phyloP scores from a whole-genome alignment of 2,113 vertebrate genomes.

The Spea bombifrons region DNA sequence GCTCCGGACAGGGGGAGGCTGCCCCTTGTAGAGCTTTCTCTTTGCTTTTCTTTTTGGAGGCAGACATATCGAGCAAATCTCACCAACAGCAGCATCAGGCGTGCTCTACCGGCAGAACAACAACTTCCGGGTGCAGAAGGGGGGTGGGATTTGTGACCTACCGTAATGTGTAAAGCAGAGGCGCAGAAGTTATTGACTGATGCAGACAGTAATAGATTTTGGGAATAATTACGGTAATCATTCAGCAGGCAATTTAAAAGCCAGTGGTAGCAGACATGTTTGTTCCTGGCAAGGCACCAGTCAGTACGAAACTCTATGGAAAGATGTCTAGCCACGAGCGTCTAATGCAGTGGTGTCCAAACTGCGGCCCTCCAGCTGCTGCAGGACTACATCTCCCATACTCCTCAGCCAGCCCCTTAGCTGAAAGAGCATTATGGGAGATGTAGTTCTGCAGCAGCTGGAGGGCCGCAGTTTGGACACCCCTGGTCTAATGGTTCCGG shows the following conservation, averaged over 20 bases:
- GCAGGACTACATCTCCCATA: no score
- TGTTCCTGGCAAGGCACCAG: not conserved
- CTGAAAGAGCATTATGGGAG: no score
- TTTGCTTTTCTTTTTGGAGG: constrained; percentile 32
- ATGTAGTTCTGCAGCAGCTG: no score
- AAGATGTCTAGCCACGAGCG: no score
- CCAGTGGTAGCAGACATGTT: not conserved
- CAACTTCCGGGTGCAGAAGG: constrained; percentile 10
- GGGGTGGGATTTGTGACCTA: not conserved
- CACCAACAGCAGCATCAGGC: constrained; percentile 6
- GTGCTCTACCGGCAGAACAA: constrained; percentile 38
- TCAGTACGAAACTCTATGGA: no score
- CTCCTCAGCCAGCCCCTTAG: no score
- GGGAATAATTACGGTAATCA: not conserved
- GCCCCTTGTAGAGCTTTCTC: constrained; percentile 1
- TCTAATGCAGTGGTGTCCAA: no score
- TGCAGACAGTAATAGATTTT: not conserved
- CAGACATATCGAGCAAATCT: constrained; percentile 19
- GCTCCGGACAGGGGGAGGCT: not conserved
- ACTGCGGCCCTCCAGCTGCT: no score
- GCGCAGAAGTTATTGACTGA: not conserved
- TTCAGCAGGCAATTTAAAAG: not conserved
- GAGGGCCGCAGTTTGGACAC: no score
- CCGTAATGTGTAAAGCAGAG: not conserved
- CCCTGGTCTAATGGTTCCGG: no score